Evolutionary conservation across 1,140 invertebrate genomes (phyloP).

Genomic region (Caenorhabditis remanei): DNA sequence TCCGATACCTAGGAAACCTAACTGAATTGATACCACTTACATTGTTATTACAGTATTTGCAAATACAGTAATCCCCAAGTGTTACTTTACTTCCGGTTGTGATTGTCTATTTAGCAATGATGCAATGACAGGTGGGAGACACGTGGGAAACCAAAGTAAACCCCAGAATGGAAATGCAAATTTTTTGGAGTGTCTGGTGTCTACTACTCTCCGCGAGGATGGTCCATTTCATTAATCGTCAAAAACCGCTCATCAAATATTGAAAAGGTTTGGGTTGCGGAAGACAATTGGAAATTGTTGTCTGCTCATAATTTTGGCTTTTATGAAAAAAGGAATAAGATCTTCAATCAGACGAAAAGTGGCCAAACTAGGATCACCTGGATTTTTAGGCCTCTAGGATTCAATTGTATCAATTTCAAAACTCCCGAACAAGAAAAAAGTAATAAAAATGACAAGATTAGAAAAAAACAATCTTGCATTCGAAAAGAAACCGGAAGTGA

Average conservation of each 20-base stretch:
- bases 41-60: slow-evolving; percentile 3
- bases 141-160: background rate
- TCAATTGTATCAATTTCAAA: too few species aligned
- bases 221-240: background rate
- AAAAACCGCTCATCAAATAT: slow-evolving; percentile 44
- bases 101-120: background rate
- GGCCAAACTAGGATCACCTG: too few species aligned
- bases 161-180: slow-evolving; percentile 1
- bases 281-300: background rate
- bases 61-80: background rate
- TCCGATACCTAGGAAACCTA: background rate
- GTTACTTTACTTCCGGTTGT: slow-evolving; percentile 1
- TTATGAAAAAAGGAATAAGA: background rate
- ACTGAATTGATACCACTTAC: background rate
- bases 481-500: background rate
- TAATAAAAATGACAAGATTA: too few species aligned
- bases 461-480: too few species aligned
- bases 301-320: slow-evolving; percentile 11
- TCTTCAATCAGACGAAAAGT: background rate
- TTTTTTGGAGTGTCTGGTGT: background rate
- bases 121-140: background rate
- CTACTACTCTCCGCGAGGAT: background rate
- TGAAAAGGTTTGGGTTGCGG: background rate
- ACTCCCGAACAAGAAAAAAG: too few species aligned
- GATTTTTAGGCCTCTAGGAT: too few species aligned